Percentiles rank a stretch among this genome's conserved stretches.
Evolutionary conservation across 2,113 vertebrate species (phyloP).

Genomic region (Astur gentilis): DNA sequence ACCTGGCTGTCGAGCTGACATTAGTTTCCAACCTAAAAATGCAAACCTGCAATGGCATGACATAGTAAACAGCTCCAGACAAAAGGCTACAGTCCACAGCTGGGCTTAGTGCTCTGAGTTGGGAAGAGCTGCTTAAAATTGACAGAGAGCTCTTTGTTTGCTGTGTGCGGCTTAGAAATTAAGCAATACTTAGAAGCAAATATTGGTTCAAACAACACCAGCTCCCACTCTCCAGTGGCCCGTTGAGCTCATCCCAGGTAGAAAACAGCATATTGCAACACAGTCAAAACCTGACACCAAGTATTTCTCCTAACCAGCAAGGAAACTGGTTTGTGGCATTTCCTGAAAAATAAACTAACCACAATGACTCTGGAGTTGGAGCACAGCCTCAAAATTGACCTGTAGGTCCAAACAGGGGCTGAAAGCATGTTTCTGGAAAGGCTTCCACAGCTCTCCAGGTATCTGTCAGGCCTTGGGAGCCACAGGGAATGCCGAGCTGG

Average conservation of each 20-base stretch:
- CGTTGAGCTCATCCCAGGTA: constrained; percentile 14
- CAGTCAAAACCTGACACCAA: not conserved
- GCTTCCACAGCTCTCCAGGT: not conserved
- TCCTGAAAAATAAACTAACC: not conserved
- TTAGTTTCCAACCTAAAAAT: not conserved
- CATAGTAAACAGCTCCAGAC: not conserved
- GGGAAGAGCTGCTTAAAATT: not conserved
- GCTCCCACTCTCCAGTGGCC: not conserved
- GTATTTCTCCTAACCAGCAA: not conserved
- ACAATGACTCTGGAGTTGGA: not conserved
- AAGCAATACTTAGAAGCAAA: constrained; percentile 53
- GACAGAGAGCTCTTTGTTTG: constrained; percentile 52
- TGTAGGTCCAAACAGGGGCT: not conserved
- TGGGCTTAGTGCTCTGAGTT: not conserved
- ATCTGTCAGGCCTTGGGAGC: not conserved
- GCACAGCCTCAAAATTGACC: not conserved
- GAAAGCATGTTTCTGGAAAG: not conserved
- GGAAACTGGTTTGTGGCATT: not conserved
- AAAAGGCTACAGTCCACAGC: not conserved
- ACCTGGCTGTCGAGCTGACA: not conserved
- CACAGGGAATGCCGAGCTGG: not conserved
- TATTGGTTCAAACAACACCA: constrained; percentile 44
- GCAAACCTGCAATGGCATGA: not conserved
- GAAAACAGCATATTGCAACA: constrained; percentile 32
- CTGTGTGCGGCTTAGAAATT: not conserved